Percentiles rank a stretch among this genome's conserved stretches.
Conservation (phyloP, 2,797 vertebrate species). For the Sciurus carolinensis region DNA sequence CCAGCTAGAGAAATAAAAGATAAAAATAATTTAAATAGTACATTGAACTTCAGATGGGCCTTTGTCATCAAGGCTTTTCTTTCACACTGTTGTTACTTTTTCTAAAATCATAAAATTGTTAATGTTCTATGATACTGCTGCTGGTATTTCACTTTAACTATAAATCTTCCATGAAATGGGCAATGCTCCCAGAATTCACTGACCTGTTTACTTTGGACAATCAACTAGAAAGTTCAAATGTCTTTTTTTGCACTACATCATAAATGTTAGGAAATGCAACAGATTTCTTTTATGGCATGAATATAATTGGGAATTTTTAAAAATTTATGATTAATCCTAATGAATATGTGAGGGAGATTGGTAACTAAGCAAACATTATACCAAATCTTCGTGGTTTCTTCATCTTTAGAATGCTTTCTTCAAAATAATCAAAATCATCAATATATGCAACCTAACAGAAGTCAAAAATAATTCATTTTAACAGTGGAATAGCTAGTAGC, state of each 20-base stretch:
- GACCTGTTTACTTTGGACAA: conserved; percentile 49
- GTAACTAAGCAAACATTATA: conserved; percentile 24
- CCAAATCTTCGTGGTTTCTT: conserved; percentile 13
- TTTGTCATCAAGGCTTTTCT: conserved; percentile 30
- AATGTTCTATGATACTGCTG: conserved; percentile 32
- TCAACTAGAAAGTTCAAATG: conserved; percentile 59
- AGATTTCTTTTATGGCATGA: conserved; percentile 41
- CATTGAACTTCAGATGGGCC: not conserved
- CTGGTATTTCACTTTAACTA: not conserved
- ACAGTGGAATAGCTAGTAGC: not conserved
- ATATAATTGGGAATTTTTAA: not conserved
- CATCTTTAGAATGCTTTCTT: conserved; percentile 42
- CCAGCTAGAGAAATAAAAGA: conserved; percentile 3
- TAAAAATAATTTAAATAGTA: conserved; percentile 40
- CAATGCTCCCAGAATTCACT: not conserved
- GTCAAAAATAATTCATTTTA: conserved; percentile 35
- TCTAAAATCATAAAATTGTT: conserved; percentile 45
- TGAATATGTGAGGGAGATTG: not conserved
- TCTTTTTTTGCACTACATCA: not conserved
- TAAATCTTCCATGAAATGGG: conserved; percentile 11
- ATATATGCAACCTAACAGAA: not conserved
- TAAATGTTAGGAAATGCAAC: conserved; percentile 27
- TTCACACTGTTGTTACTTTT: conserved; percentile 16
- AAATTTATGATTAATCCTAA: conserved; percentile 47
- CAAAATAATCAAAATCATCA: conserved; percentile 58